A percentile compares a stretch with the other conserved stretches of the same genome.
phyloP scores from a whole-genome alignment of 2,888 invertebrate species.

The Plagodis dolabraria region DNA sequence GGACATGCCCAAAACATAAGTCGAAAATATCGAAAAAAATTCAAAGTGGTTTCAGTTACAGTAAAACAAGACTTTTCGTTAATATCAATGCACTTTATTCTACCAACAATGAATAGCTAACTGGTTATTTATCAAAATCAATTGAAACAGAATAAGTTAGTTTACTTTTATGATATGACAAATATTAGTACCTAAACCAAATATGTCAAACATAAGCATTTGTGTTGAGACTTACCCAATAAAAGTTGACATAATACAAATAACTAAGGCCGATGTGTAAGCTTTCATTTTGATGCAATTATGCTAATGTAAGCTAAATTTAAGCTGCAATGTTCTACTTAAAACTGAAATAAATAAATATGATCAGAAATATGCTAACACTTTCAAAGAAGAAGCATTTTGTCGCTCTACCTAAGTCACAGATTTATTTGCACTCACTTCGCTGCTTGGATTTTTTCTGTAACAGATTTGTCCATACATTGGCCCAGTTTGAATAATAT shows the following conservation, averaged over 20 bases:
- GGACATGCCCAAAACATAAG: too few species aligned
- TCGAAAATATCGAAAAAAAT: too few species aligned
- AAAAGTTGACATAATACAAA: slow-evolving; percentile 24
- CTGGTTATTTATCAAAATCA: too few species aligned
- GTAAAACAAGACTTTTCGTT: too few species aligned
- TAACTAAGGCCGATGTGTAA: slow-evolving; percentile 14
- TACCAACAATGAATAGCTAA: too few species aligned
- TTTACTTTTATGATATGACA: too few species aligned
- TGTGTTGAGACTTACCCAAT: slow-evolving; percentile 32
- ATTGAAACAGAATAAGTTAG: too few species aligned
- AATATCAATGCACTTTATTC: too few species aligned
- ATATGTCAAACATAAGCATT: too few species aligned
- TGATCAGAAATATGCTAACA: neutral
- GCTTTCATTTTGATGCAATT: slow-evolving; percentile 28
- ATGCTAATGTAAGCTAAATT: neutral
- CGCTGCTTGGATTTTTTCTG: slow-evolving; percentile 66
- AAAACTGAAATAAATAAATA: slow-evolving; percentile 1
- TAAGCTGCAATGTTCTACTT: slow-evolving; percentile 1
- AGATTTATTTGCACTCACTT: slow-evolving; percentile 62
- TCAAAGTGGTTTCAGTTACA: too few species aligned
- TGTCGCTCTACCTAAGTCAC: neutral
- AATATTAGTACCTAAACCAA: too few species aligned
- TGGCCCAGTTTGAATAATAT: slow-evolving; percentile 83
- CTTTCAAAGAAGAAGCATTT: neutral
- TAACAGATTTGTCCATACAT: slow-evolving; percentile 85